Evolutionary conservation across 2,113 vertebrate species (phyloP), one percentile per base, ranked within the genome.

Genomic region (Murina feae): DNA sequence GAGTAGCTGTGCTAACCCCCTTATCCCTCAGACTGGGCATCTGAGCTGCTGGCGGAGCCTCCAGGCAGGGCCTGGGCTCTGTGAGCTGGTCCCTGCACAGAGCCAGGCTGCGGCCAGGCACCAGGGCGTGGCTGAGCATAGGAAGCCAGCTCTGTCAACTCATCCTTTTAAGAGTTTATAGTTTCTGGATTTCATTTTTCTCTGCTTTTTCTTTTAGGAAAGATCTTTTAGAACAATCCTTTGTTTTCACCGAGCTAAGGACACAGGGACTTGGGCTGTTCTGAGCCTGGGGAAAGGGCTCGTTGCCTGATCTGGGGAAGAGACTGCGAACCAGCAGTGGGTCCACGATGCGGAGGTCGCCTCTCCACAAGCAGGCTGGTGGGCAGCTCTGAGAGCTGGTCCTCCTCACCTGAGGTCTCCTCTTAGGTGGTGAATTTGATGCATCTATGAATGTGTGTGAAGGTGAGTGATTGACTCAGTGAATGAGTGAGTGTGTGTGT

Each of bases 181-280:
- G 88, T 80, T n/a, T 65, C 78, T 89, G 35, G 37, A 69, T 94
- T 85, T 85, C 94, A 60, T 79, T 93, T 91, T 95, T 63, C 78
- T 93, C 83, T 32, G 51, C 9, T 72, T 84, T 94, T 23, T 81
- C 39, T 82, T 71, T 94, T 17, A 53, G 68, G 55, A 55, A 91
- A 84, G 42, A 76, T 93, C 84, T 91, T 93, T 87, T 80, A 63
- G 81, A 69, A 85, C 82, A 92, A 47, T 42, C 68, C 32, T 90
- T 88, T 87, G 68, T 94, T 95, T 95, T 89, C 83, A 83, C 65
- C 66, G 37, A 79, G 30, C 68, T 51, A 35, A 87, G 60, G 21
- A 90, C 83, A 87, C 28, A 49, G 93, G 58, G 85, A 82, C 63
- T 16, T 49, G 9, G 69, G 87, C 60, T 55, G 28, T 72, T 78